Base-by-base conservation (phyloP, 2,888 invertebrate species). In the Dysmachus trigonus region DNA sequence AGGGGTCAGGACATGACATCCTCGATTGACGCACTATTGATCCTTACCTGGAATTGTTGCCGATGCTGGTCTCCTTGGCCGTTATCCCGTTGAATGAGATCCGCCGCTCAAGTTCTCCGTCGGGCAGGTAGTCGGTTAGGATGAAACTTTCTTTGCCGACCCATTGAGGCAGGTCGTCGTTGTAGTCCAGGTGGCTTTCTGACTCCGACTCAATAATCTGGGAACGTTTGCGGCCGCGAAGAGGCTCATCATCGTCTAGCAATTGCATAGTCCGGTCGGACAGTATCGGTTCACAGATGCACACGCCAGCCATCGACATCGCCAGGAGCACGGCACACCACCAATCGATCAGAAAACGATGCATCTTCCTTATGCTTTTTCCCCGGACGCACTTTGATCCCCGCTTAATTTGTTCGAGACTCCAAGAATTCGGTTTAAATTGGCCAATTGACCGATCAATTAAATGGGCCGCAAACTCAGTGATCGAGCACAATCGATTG, bases 61-160 rank as follows among this genome's bases (percentile, higher is more conserved):
- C 72, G 72, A 84, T 84, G 38, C 83, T 84, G 38, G 95, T 95
- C 90, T 95, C 95, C 90, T 95, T 95, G 53, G 95, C 95, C 15
- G 94, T 94, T 53, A 95, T 91, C 7, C 95, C 95, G 87, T 94
- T 93, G 89, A 91, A 94, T 90, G 94, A 94, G 85, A 96, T 93
- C 85, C 95, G 91, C 15, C 94, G 93, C 90, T 96, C 96, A 88
- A 94, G 92, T 90, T 96, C 95, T 2, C 96, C 96, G 90, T 96
- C 96, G 86, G 94, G 90, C 87, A 96, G 92, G 82, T 93, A 92
- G 89, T 95, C 95, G 27, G 93, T 94, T 90, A 95, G 93, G 88
- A 95, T 92, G 91, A 96, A 95, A 91, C 95, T 94, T 82, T 93
- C 92, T 84, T 93, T 92, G 86, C 92, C 53, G 27, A 41, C 72